These are phyloP conservation scores for Unio delphinus DNA, from an alignment of 2,888 invertebrate genomes.

Conservation along the genomic window DNA sequence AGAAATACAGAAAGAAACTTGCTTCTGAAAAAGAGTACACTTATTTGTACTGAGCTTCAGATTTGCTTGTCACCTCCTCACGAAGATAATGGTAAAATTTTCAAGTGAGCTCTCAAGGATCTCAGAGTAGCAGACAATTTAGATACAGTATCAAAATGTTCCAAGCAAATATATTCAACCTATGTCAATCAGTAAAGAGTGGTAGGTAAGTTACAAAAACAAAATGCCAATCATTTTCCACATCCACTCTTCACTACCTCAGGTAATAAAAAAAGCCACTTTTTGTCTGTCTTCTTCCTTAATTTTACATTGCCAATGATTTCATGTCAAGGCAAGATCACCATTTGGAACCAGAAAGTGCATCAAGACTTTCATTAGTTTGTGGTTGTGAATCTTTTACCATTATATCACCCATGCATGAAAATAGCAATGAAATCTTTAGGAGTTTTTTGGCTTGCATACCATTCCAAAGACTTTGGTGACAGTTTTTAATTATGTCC, in stretches of 20 bases:
- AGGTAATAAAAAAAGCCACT: no score
- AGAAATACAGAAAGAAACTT: conserved; percentile 6
- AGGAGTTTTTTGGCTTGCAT: no score
- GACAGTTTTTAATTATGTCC: no score
- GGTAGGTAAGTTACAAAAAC: conserved; percentile 28
- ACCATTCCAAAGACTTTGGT: no score
- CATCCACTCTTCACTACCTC: not conserved
- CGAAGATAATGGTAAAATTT: conserved; percentile 18
- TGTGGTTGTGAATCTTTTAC: no score
- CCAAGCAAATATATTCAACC: conserved; percentile 14
- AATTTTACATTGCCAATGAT: not conserved
- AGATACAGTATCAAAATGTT: conserved; percentile 12
- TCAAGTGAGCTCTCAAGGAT: conserved; percentile 15
- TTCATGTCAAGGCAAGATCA: no score
- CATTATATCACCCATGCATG: no score
- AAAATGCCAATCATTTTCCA: conserved; percentile 27
- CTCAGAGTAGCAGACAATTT: conserved; percentile 17
- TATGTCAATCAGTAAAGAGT: conserved; percentile 29
- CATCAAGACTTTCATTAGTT: no score
- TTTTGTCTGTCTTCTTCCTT: not conserved
- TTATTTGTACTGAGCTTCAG: conserved; percentile 21
- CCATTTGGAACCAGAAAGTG: no score
- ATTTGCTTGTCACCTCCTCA: conserved; percentile 16
- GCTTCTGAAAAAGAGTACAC: conserved; percentile 18
- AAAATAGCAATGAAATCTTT: no score